Evolutionary conservation across 2,113 vertebrate genomes (phyloP).

Genomic region (Pogonocichla stellata): DNA sequence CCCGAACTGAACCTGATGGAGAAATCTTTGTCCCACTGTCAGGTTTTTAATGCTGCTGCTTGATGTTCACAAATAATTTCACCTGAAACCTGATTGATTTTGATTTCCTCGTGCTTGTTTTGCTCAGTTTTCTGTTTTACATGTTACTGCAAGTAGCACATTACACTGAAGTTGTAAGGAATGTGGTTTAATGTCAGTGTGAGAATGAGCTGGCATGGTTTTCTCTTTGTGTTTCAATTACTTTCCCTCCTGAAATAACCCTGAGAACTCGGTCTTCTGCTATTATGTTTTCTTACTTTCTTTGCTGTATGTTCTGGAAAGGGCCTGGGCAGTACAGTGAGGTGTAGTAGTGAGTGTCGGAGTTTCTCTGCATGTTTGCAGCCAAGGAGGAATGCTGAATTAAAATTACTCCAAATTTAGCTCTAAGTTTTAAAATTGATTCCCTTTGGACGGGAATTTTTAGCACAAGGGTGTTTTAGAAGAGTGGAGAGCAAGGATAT

Average conservation of each 20-base stretch:
- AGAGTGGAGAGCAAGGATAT: neutral
- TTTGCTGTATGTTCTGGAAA: neutral
- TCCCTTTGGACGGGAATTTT: neutral
- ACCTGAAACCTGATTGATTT: neutral
- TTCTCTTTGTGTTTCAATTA: slow-evolving; percentile 43
- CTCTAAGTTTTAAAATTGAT: neutral
- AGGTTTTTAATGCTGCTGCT: neutral
- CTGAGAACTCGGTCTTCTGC: neutral
- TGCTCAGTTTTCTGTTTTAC: neutral
- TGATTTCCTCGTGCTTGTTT: neutral
- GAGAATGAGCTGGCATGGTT: slow-evolving; percentile 37
- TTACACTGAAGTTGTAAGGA: slow-evolving; percentile 37
- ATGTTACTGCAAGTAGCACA: neutral
- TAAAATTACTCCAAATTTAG: slow-evolving; percentile 13
- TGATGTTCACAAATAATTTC: neutral
- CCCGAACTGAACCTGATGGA: neutral
- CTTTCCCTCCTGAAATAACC: slow-evolving; percentile 49
- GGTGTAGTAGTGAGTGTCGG: neutral
- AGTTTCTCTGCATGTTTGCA: neutral
- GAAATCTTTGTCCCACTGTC: neutral
- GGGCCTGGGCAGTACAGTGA: neutral
- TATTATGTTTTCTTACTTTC: neutral
- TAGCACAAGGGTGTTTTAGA: neutral
- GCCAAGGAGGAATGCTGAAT: neutral
- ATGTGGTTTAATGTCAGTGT: slow-evolving; percentile 34